Evolutionary conservation across 2,888 invertebrate species (phyloP), one percentile per base, ranked within the genome.

Genomic region (Graphium colonna): DNA sequence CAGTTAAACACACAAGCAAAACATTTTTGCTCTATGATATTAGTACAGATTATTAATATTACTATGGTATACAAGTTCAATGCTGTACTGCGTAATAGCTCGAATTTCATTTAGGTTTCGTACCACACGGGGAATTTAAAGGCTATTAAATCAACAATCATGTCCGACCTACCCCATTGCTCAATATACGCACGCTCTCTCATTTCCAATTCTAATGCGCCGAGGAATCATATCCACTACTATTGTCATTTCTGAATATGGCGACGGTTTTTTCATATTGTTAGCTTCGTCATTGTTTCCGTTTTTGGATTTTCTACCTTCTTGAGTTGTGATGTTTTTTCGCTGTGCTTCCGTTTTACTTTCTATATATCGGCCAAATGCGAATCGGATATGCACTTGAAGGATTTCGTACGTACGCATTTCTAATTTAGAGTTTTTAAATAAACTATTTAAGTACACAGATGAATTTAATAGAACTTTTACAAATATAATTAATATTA

Each of bases 91-190:
- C n/a, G 43, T 28, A 43, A 47, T 36, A 1, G 0, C 38, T 47
- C 43, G 45, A 40, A 54, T 43, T 51, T 17, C 21, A 40, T 33
- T 44, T 53, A n/a, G n/a, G n/a, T n/a, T n/a, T n/a, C n/a, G n/a
- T 51, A 51, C 45, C 46, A 51, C 60, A 55, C 48, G 8, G 44
- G 49, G 18, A 60, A 59, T 61, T 62, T 60, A 59, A 53, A 68
- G 66, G 55, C 62, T 63, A 75, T 73, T 68, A 75, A 79, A 75
- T 71, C 71, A 64, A 64, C 64, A 68, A 73, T 72, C 82, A 79
- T 80, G 79, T 79, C 67, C 82, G 84, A 86, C 86, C 84, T 86
- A 83, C 79, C 85, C 82, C 70, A 82, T 82, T 82, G 77, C 80
- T 78, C 69, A 79, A 77, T 65, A 67, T 73, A 76, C 65, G 66